These are phyloP conservation scores for Nothobranchius kuhntae DNA, from an alignment of 2,113 vertebrate genomes.

Conservation along the genomic window DNA sequence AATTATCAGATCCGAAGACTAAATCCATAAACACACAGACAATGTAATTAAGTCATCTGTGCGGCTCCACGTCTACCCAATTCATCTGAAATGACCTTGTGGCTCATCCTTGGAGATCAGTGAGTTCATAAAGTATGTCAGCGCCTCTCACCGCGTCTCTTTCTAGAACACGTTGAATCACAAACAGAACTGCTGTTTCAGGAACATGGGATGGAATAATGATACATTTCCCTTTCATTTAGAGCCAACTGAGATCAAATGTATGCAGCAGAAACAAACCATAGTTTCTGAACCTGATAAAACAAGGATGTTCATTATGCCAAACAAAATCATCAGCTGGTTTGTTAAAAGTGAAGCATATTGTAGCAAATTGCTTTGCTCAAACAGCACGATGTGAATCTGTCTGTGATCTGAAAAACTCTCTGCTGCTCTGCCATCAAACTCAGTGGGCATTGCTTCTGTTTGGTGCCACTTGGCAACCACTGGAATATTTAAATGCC, in stretches of 20 bases:
- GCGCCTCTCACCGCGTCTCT: conserved; percentile 13
- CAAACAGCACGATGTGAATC: conserved; percentile 23
- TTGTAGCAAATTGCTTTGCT: conserved; percentile 9
- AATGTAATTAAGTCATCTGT: conserved; percentile 60
- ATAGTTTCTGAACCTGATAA: neutral
- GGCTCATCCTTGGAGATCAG: conserved; percentile 37
- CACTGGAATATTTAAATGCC: conserved; percentile 75
- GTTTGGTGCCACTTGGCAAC: conserved; percentile 74
- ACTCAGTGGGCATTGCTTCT: conserved; percentile 46
- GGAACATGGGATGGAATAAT: neutral
- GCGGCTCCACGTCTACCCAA: conserved; percentile 54
- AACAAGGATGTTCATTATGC: neutral
- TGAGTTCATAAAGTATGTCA: conserved; percentile 21
- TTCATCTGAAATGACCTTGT: conserved; percentile 68
- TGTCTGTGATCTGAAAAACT: conserved; percentile 60
- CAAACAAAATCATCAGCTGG: neutral
- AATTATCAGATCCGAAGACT: conserved; percentile 57
- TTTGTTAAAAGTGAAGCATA: neutral
- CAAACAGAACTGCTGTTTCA: neutral
- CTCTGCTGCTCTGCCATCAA: conserved; percentile 43
- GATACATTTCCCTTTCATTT: neutral
- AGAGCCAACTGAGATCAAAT: conserved; percentile 3
- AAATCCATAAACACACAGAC: conserved; percentile 71
- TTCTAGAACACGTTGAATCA: neutral
- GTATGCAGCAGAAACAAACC: neutral